These are phyloP conservation scores for Matsumurasca onukii DNA, from an alignment of 1,140 invertebrate species.

Conservation along the genomic window DNA sequence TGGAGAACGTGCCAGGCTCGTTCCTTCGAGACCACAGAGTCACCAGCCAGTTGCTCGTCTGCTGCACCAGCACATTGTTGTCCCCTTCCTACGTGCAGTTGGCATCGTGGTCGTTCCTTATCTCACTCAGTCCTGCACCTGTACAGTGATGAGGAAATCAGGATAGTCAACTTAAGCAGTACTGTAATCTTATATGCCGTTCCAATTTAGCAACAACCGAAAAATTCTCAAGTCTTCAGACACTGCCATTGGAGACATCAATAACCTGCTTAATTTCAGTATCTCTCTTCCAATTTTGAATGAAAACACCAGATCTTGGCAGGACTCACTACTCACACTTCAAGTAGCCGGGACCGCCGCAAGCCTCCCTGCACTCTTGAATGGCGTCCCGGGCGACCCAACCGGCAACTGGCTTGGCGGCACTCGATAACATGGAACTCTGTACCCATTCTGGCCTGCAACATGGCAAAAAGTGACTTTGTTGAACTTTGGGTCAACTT, in stretches of 20 bases:
- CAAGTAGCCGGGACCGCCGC: conserved; percentile 81
- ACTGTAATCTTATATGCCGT: too few species aligned
- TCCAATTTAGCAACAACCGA: too few species aligned
- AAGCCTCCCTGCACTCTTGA: conserved; percentile 89
- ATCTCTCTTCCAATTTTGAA: too few species aligned
- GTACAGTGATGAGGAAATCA: too few species aligned
- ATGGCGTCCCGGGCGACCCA: conserved; percentile 84
- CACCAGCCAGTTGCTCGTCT: conserved; percentile 85
- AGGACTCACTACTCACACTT: conserved; percentile 68
- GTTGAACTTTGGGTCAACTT: too few species aligned
- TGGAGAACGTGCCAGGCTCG: conserved; percentile 53
- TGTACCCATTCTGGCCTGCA: conserved; percentile 66
- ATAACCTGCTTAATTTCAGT: too few species aligned
- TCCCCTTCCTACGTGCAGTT: conserved; percentile 96
- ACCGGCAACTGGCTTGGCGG: conserved; percentile 80
- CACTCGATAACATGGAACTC: conserved; percentile 93
- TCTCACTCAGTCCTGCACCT: conserved; percentile 77
- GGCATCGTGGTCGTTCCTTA: conserved; percentile 87
- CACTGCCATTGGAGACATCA: too few species aligned
- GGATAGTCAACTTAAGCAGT: too few species aligned
- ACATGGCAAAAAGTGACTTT: too few species aligned
- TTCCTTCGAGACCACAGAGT: conserved; percentile 38
- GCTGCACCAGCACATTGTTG: conserved; percentile 93
- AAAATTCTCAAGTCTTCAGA: too few species aligned
- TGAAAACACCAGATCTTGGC: too few species aligned